Base-by-base conservation (phyloP, 2,113 vertebrate species). In the Thamnaconus septentrionalis region DNA sequence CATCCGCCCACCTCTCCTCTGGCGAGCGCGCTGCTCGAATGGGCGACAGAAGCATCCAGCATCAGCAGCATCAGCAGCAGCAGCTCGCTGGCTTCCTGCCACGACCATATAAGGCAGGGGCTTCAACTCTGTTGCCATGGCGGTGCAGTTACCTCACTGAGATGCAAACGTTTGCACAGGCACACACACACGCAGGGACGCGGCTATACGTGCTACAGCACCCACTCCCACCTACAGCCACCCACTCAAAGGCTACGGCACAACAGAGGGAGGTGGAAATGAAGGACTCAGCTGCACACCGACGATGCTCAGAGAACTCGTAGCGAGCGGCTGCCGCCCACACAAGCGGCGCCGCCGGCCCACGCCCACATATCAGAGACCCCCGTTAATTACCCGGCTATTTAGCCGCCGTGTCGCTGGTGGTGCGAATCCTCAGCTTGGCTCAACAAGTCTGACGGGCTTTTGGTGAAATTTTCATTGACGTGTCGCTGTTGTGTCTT, bases 101-200 rank as follows among this genome's bases (percentile, higher is more conserved):
- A 31, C 18, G 81, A 62, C 80, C 87, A 85, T 87, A 80, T 73
- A 66, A 76, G 83, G 87, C 46, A 10, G 6, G 1, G 68, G 78
- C 75, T 89, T 88, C 86, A 83, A 59, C 70, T 71, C 57, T 18
- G 84, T 90, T 85, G 70, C 86, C 75, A 87, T 82, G 83, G 83
- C 77, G 71, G 77, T 78, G 56, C 60, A 11, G 65, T 75, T 78
- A 83, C 66, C 75, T 75, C 43, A 54, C 70, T 76, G 75, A 50
- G 65, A 82, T 62, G 77, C 82, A 80, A 79, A 59, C 61, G 62
- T 9, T 76, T 53, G 66, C 10, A 3, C 6, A 47, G 68, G 77
- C 44, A 59, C 55, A 53, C 66, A 69, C 70, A 60, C 64, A 4
- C 62, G 53, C 62, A 75, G 53, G 55, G 49, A 82, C 79, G 18